Percentiles rank a stretch among this genome's conserved stretches.
These are phyloP conservation scores for Xestia c-nigrum DNA, from an alignment of 2,888 invertebrate species.

Conservation along the genomic window DNA sequence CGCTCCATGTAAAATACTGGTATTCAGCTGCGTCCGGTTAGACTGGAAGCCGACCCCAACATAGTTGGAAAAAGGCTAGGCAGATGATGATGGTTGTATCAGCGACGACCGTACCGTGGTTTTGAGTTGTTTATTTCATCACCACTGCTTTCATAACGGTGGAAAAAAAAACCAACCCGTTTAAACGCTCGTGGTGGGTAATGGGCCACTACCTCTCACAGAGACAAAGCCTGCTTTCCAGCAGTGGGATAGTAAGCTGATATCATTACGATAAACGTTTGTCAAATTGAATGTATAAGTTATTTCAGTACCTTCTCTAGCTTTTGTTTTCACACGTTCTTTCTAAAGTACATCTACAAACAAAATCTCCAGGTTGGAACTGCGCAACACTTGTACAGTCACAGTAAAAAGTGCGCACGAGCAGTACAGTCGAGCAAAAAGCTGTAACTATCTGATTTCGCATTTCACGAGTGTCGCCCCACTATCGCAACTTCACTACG, in stretches of 20 bases:
- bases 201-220: neutral
- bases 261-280: neutral
- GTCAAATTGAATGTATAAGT: neutral
- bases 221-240: neutral
- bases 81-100: no score
- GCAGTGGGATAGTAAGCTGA: neutral
- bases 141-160: neutral
- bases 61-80: no score
- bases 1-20: no score
- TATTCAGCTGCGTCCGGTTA: no score
- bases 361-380: conserved; percentile 51
- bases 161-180: neutral
- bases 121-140: neutral
- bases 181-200: neutral
- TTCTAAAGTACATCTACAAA: conserved; percentile 54
- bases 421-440: conserved; percentile 75
- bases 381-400: conserved; percentile 67
- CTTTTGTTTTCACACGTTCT: conserved; percentile 4
- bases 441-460: conserved; percentile 79
- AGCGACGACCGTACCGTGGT: no score
- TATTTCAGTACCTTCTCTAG: neutral
- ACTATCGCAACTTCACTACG: conserved; percentile 64
- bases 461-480: conserved; percentile 80
- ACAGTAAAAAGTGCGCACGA: conserved; percentile 69
- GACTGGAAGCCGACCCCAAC: no score